These are phyloP conservation scores for Penaeus vannamei DNA, from an alignment of 1,140 invertebrate species.

Conservation along the genomic window DNA sequence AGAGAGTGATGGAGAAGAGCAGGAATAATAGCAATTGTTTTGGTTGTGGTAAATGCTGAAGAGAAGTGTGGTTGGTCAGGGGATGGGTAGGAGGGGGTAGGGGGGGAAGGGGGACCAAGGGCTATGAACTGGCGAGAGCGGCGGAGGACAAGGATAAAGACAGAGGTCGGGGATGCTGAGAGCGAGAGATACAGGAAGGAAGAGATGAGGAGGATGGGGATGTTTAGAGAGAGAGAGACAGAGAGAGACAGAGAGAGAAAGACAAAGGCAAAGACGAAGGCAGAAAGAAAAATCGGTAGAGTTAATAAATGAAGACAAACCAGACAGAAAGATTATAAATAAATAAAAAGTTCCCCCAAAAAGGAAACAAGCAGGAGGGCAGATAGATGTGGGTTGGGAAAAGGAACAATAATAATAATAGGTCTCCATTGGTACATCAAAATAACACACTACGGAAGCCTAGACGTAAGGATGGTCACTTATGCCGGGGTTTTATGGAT, in stretches of 20 bases:
- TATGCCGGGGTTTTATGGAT: too few relatives aligned
- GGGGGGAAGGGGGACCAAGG: not conserved
- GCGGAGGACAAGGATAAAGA: conserved; percentile 8
- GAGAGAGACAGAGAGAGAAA: not conserved
- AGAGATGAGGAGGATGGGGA: not conserved
- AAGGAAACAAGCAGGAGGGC: too few relatives aligned
- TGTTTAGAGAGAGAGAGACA: not conserved
- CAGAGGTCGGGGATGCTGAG: not conserved
- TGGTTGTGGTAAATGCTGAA: conserved; percentile 58
- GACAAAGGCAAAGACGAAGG: too few relatives aligned
- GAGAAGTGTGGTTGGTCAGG: not conserved
- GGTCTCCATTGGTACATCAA: too few relatives aligned
- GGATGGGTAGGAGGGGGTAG: not conserved
- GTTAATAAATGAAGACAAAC: too few relatives aligned
- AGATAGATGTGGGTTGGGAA: too few relatives aligned
- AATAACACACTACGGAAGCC: too few relatives aligned
- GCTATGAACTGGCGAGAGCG: not conserved
- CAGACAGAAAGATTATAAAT: too few relatives aligned
- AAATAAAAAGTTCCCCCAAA: too few relatives aligned
- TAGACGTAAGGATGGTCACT: too few relatives aligned
- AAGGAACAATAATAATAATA: too few relatives aligned
- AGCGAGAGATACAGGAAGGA: not conserved
- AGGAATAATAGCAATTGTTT: conserved; percentile 65
- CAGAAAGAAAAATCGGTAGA: too few relatives aligned
- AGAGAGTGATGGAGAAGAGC: conserved; percentile 65